Conservation (phyloP, 2,113 vertebrate species). For the Vanacampus margaritifer region DNA sequence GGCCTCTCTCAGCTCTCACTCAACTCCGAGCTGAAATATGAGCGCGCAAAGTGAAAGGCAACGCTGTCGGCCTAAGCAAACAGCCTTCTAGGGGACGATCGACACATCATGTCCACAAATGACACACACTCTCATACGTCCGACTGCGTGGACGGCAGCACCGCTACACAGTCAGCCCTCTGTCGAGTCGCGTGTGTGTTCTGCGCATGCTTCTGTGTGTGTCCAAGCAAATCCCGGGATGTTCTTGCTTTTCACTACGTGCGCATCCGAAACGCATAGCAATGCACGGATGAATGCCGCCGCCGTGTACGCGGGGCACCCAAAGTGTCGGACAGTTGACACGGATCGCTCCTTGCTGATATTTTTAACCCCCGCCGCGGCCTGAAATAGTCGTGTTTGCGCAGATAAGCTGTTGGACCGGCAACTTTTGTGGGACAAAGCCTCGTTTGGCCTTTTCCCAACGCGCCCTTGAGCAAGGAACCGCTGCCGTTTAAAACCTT, state of each 20-base stretch:
- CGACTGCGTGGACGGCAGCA: background rate
- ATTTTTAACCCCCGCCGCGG: conserved; percentile 10
- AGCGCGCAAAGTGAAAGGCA: conserved; percentile 36
- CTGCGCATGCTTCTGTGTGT: background rate
- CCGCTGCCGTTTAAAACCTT: no score
- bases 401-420: conserved; percentile 19
- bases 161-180: background rate
- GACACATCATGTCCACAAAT: no score
- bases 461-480: background rate
- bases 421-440: background rate
- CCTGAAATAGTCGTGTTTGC: conserved; percentile 20
- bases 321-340: conserved; percentile 24
- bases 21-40: conserved; percentile 7
- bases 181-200: background rate
- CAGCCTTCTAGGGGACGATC: background rate
- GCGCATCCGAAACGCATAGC: background rate
- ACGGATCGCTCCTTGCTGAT: background rate
- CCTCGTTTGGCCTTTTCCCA: background rate
- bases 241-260: background rate
- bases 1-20: conserved; percentile 7
- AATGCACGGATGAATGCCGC: background rate
- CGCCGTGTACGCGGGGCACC: background rate
- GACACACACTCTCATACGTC: background rate
- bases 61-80: conserved; percentile 15
- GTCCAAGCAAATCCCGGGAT: background rate